Base-by-base conservation (phyloP, 2,888 invertebrate species). In the Drosophila setosimentum region DNA sequence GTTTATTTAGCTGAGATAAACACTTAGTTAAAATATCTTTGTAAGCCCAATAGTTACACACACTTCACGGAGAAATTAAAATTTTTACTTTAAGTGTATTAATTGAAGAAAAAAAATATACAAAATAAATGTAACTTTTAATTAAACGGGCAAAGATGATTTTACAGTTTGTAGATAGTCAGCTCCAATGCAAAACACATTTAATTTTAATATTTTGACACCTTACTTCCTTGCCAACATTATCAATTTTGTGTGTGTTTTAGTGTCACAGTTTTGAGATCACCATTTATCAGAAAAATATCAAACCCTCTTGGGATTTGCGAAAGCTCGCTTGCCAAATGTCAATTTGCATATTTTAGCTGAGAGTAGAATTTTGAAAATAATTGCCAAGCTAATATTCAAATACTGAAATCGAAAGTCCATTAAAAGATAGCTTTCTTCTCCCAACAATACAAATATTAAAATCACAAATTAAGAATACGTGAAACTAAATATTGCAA, bases 111-210 rank as follows among this genome's bases (percentile, higher is more conserved):
- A 33, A 55, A 32, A 18, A 13, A 55, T 50, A 37, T 42, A 18
- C 45, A 61, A 70, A 30, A 54, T 30, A 65, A 73, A 62, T 51
- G 66, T 48, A 60, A 50, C 50, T 54, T 50, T 48, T 62, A 49
- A 76, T 80, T 70, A 71, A 80, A 71, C 32, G 27, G 16, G 7
- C 37, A 30, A 10, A 51, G 42, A 76, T 78, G 81, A 78, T 58
- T 63, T 50, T n/a, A 68, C 72, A 71, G 11, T 64, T 72, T 62
- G 27, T 11, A 48, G 57, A 57, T 27, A 32, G 18, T 55, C 27
- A 50, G n/a, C 13, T 1, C 21, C 33, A 61, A 49, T 62, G 54
- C 54, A 48, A 33, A 33, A 55, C 42, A n/a, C 42, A 27, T 50
- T 77, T 24, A 8, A 21, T 45, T 45, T 16, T 2, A 45, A 45